Evolutionary conservation across 2,113 vertebrate species (phyloP).

Genomic region (Daubentonia madagascariensis): DNA sequence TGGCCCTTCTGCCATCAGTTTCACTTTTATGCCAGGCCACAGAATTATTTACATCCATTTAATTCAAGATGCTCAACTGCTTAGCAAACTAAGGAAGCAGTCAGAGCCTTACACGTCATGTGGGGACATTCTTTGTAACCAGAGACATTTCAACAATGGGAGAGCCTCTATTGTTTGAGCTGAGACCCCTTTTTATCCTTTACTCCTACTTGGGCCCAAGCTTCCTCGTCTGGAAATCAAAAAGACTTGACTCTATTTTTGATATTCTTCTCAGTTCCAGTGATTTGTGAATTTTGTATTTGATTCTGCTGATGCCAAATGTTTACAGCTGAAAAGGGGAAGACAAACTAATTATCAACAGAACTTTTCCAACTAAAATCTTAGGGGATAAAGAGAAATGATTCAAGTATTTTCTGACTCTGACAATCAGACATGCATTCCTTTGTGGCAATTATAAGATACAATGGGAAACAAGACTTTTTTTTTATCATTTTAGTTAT

Average conservation of each 20-base stretch:
- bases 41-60: background rate
- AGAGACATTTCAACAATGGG: background rate
- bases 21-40: background rate
- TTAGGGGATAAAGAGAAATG: constrained; percentile 25
- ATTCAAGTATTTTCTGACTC: constrained; percentile 44
- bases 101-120: background rate
- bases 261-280: constrained; percentile 10
- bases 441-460: constrained; percentile 20
- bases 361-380: constrained; percentile 37
- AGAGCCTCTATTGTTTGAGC: background rate
- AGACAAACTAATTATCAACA: constrained; percentile 62
- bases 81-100: background rate
- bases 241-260: constrained; percentile 8
- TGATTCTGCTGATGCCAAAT: constrained; percentile 52
- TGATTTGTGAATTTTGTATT: constrained; percentile 58
- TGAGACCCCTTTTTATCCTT: background rate
- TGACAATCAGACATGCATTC: constrained; percentile 47
- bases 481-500: background rate
- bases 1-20: background rate
- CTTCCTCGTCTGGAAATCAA: constrained; percentile 50
- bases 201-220: background rate
- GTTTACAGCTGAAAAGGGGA: constrained; percentile 42
- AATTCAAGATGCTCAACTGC: background rate
- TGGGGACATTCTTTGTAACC: background rate
- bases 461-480: background rate